Evolutionary conservation across 2,113 vertebrate genomes (phyloP).

Genomic region (Pyrgilauda ruficollis): DNA sequence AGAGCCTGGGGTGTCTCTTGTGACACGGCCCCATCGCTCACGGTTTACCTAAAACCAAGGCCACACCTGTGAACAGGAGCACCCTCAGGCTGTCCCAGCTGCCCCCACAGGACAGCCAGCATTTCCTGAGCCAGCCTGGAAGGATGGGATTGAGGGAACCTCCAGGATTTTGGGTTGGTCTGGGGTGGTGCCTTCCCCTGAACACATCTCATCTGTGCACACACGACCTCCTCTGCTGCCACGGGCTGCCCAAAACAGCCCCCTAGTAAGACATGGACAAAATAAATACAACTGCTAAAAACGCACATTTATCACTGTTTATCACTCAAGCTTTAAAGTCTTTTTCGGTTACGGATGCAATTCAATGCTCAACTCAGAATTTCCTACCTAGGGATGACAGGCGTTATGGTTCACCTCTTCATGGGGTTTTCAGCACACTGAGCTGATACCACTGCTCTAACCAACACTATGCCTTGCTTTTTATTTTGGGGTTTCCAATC

Average conservation of each 20-base stretch:
- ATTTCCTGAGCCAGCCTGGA: neutral
- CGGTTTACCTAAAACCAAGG: conserved; percentile 9
- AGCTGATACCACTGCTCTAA: neutral
- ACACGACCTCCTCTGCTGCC: neutral
- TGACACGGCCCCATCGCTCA: neutral
- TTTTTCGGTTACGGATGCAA: neutral
- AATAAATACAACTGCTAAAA: neutral
- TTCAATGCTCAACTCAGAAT: neutral
- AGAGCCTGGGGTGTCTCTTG: too few species aligned
- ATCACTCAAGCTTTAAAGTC: neutral
- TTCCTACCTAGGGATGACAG: neutral
- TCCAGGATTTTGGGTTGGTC: neutral
- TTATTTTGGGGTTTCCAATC: neutral
- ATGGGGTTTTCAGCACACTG: neutral
- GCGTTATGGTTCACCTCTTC: neutral
- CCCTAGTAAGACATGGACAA: accelerated
- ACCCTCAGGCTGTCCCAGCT: neutral
- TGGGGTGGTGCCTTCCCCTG: neutral
- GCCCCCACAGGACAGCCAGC: neutral
- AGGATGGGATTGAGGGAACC: neutral
- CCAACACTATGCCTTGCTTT: neutral
- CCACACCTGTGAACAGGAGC: neutral
- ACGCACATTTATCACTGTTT: neutral
- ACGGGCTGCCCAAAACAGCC: neutral
- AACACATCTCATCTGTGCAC: neutral